phyloP scores from a whole-genome alignment of 2,113 vertebrate species.

The Gymnarchus niloticus region DNA sequence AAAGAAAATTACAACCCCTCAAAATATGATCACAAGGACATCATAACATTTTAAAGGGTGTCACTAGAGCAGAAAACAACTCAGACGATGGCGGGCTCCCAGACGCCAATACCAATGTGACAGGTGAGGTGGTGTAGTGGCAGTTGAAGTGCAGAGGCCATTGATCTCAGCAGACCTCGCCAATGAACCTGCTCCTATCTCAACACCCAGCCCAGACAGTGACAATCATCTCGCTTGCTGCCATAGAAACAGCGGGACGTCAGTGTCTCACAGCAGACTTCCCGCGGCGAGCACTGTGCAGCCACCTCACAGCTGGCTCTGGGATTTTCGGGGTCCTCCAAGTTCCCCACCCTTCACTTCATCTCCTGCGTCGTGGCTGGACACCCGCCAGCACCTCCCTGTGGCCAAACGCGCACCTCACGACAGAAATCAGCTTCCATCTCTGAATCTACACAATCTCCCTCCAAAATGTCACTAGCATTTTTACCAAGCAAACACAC shows the following conservation, averaged over 20 bases:
- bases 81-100: too few relatives aligned
- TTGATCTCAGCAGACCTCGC: too few relatives aligned
- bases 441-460: background rate
- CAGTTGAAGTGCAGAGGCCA: too few relatives aligned
- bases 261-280: background rate
- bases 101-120: too few relatives aligned
- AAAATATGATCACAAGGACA: background rate
- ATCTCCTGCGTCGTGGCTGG: background rate
- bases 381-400: background rate
- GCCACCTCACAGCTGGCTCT: background rate
- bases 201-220: too few relatives aligned
- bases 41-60: background rate
- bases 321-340: background rate
- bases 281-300: background rate
- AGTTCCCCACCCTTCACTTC: background rate
- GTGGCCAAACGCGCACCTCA: background rate
- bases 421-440: background rate
- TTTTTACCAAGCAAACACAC: too few relatives aligned
- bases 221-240: background rate
- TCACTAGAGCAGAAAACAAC: too few relatives aligned
- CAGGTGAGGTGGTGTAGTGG: too few relatives aligned
- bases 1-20: background rate
- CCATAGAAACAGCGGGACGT: background rate
- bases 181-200: background rate
- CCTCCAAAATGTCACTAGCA: background rate